Base-by-base conservation (phyloP, 1,140 invertebrate species). In the Polypedilum vanderplanki region DNA sequence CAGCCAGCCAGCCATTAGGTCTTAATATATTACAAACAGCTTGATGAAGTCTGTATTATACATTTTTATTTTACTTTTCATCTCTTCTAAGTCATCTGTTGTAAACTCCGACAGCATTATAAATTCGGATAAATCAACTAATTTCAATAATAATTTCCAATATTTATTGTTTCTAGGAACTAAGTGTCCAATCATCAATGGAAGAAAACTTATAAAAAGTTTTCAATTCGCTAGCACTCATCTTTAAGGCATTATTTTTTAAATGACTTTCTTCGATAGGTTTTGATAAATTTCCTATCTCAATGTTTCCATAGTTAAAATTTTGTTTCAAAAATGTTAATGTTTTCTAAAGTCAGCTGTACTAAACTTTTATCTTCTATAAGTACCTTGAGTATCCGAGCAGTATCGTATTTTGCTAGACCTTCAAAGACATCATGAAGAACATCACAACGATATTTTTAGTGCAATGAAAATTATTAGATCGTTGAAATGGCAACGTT, bases 391-490 rank as follows among this genome's bases (percentile, higher is more conserved):
- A 83, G 75, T 74, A 82, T 77, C 74, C 77, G 74, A 33, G 76
- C 77, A 40, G 83, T 77, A 76, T 81, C 79, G 75, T 81, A 82
- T 41, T 79, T 78, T 24, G 78, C 80, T 75, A 83, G 77, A 4
- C 83, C 81, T 77, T 84, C 82, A 41, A 81, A 79, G 17, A 83
- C 57, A 76, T 84, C 83, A 76, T 84, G 81, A 80, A 83, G 81
- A 1, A 79, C 74, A 77, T 84, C 83, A 57, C 81, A 78, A 76
- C 77, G 73, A 77, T 77, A 78, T 84, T 83, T 22, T 81, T 41
- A 40, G 78, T 79, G 24, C 81, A 78, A 78, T 83, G 79, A 79
- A 82, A 84, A 76, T 78, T 76, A 40, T 75, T 8, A 82, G 46
- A 18, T 73, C 18, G 74, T 82, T 77, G 76, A 80, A 83, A 41